Base-by-base conservation (phyloP, 2,113 vertebrate species). In the Probosciger aterrimus region DNA sequence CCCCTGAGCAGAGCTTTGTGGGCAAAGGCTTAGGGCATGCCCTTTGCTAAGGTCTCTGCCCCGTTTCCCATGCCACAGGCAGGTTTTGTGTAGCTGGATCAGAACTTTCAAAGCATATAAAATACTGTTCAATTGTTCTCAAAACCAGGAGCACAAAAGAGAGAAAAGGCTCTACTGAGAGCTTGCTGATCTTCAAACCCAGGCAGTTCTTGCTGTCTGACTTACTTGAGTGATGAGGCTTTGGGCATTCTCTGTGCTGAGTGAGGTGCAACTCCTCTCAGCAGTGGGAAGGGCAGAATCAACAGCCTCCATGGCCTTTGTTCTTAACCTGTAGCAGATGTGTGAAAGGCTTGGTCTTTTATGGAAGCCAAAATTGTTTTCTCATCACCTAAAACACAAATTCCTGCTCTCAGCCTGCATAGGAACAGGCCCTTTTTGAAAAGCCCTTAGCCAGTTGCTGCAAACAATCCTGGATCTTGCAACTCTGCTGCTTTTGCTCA, bases 401-500 rank as follows among this genome's bases (percentile, higher is more conserved):
- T 64, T 80, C 19, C 17, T 81, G 23, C 44, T 91, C 2, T 2
- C 35, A 83, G 14, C 39, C 19, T 76, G 27, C 0, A 4, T 17
- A 22, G n/a, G 47, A 86, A n/a, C 28, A 28, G 24, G 2, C 9
- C 3, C 5, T 30, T 24, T 52, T 28, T 70, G 75, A 37, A 78
- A 71, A 62, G 14, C 33, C 11, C 31, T 78, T 63, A 62, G 6
- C 23, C 23, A 50, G 23, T 27, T 87, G 33, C n/a, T 69, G 25
- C 11, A 65, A 85, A 62, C n/a, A 24, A 12, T 50, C 59, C 24
- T 31, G 60, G 59, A 73, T 73, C 49, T 23, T 86, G 35, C 20
- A 64, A 0, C 30, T 44, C 0, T 0, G 27, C 7, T 41, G 49
- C 44, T 82, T 76, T 76, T 55, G 20, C 79, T 86, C 41, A 14